phyloP scores from a whole-genome alignment of 2,797 vertebrate species.

The Tragelaphus eurycerus region DNA sequence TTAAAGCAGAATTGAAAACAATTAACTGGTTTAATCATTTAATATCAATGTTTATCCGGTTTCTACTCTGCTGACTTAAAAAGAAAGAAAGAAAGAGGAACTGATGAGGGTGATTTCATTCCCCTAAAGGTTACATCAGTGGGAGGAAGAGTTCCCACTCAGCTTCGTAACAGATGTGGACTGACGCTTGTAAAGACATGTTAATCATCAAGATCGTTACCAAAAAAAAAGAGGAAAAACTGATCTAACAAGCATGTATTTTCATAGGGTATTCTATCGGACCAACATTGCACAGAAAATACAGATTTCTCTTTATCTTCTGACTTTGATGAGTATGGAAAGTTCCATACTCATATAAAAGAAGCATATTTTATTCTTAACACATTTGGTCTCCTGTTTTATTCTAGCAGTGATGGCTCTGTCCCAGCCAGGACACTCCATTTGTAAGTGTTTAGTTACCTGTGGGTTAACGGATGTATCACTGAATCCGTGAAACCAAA shows the following conservation, averaged over 20 bases:
- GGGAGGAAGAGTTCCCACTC: neutral
- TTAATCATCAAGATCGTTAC: constrained; percentile 12
- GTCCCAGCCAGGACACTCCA: neutral
- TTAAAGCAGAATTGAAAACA: neutral
- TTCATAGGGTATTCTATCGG: neutral
- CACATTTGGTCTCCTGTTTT: neutral
- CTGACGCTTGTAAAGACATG: neutral
- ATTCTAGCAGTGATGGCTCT: neutral
- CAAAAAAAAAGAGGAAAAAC: neutral
- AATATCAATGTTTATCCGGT: constrained; percentile 9
- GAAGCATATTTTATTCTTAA: neutral
- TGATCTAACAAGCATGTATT: neutral
- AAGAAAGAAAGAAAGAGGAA: neutral
- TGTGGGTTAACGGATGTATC: neutral
- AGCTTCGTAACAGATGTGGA: constrained; percentile 39
- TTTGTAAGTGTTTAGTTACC: neutral
- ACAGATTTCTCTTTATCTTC: neutral
- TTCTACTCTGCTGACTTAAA: constrained; percentile 17
- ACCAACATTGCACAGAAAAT: neutral
- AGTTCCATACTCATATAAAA: neutral
- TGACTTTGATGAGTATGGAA: neutral
- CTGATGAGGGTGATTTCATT: neutral
- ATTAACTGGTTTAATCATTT: constrained; percentile 3
- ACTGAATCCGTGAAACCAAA: neutral
- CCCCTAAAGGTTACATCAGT: neutral